A percentile compares a stretch with the other conserved stretches of the same genome.
These are phyloP conservation scores for Leptothorax acervorum DNA, from an alignment of 2,888 invertebrate genomes.

Conservation along the genomic window DNA sequence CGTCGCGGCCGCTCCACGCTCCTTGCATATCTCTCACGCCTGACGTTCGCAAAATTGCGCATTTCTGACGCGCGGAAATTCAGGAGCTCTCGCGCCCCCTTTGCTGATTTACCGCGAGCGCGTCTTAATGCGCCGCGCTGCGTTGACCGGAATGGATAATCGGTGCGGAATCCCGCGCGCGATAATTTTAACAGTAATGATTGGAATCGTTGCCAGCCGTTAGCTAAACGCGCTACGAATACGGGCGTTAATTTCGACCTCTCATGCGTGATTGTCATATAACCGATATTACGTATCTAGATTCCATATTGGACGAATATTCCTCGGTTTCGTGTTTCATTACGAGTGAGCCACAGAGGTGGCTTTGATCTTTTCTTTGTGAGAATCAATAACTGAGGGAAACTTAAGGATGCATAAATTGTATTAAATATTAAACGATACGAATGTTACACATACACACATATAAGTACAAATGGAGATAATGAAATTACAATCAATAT, in stretches of 20 bases:
- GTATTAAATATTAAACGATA: background rate
- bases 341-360: background rate
- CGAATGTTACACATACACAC: background rate
- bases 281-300: background rate
- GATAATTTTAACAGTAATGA: constrained; percentile 23
- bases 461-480: background rate
- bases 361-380: background rate
- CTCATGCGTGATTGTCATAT: background rate
- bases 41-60: constrained; percentile 36
- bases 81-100: background rate
- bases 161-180: background rate
- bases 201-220: constrained; percentile 23
- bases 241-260: constrained; percentile 6
- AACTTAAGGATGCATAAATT: background rate
- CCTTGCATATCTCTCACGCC: constrained; percentile 26
- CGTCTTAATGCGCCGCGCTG: constrained; percentile 26
- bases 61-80: constrained; percentile 34
- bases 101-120: constrained; percentile 13
- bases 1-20: background rate
- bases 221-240: background rate
- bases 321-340: background rate
- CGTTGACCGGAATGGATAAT: background rate
- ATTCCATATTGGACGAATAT: background rate
- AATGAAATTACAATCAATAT: background rate
- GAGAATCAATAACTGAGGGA: background rate